Evolutionary conservation across 2,113 vertebrate genomes (phyloP).

Genomic region (Perca flavescens): DNA sequence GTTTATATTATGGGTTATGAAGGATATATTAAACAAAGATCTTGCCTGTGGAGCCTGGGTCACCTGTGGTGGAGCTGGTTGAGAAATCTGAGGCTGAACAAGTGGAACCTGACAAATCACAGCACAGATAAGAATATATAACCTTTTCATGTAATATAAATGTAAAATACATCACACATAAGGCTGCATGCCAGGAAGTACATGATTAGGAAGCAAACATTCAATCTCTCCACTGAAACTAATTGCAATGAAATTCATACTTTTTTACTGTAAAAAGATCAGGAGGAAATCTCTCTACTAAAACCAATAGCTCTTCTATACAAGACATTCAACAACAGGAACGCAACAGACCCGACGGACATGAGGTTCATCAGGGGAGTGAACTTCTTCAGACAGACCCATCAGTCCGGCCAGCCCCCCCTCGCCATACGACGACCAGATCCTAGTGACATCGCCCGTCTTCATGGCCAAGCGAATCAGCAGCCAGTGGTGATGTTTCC

Average conservation of each 20-base stretch:
- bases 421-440: slow-evolving; percentile 84
- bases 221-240: not conserved
- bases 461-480: slow-evolving; percentile 89
- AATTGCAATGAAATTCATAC: not conserved
- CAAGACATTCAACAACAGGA: slow-evolving; percentile 2
- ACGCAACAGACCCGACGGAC: slow-evolving; percentile 64
- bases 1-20: not conserved
- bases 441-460: slow-evolving; percentile 83
- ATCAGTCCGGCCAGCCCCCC: slow-evolving; percentile 79
- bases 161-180: not conserved
- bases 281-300: not conserved
- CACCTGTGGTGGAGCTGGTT: slow-evolving; percentile 53
- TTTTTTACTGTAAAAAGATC: not conserved
- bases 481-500: slow-evolving; percentile 88
- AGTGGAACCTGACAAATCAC: slow-evolving; percentile 56
- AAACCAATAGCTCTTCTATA: not conserved
- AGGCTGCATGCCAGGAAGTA: not conserved
- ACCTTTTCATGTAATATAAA: not conserved
- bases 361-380: slow-evolving; percentile 65
- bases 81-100: slow-evolving; percentile 47
- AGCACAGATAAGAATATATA: slow-evolving; percentile 18
- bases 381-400: slow-evolving; percentile 77
- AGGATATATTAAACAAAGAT: slow-evolving; percentile 10
- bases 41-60: slow-evolving; percentile 59
- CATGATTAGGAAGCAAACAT: not conserved